A percentile compares a stretch with the other conserved stretches of the same genome.
phyloP scores from a whole-genome alignment of 2,888 invertebrate genomes.

The Carterocephalus palaemon region DNA sequence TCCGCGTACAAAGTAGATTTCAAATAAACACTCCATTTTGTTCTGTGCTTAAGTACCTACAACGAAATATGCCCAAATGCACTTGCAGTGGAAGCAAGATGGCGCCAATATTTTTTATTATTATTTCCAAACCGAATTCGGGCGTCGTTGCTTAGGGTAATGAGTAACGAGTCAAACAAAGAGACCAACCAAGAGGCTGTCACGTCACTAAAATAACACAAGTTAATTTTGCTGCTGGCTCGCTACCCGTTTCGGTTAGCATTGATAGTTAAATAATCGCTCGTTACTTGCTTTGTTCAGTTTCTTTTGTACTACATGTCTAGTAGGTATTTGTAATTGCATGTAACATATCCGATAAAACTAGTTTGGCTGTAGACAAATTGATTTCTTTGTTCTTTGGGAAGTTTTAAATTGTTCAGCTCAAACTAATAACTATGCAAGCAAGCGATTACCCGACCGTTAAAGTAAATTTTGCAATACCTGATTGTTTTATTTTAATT shows the following conservation, averaged over 20 bases:
- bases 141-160: slow-evolving; percentile 48
- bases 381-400: too few species aligned
- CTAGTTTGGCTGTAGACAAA: too few species aligned
- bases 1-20: slow-evolving; percentile 14
- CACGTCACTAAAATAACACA: slow-evolving; percentile 38
- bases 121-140: slow-evolving; percentile 63
- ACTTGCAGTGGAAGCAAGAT: slow-evolving; percentile 28
- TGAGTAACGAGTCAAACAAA: slow-evolving; percentile 63
- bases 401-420: too few species aligned
- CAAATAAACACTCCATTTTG: slow-evolving; percentile 1
- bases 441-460: too few species aligned
- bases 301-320: too few species aligned
- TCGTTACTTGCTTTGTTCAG: too few species aligned
- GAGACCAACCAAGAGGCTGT: slow-evolving; percentile 36
- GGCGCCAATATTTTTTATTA: slow-evolving; percentile 59
- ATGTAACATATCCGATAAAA: too few species aligned
- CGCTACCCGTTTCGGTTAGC: slow-evolving; percentile 3
- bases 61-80: neutral
- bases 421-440: too few species aligned
- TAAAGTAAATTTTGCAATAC: too few species aligned
- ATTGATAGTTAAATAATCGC: too few species aligned
- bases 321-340: too few species aligned
- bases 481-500: too few species aligned
- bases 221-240: slow-evolving; percentile 35
- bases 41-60: neutral